A percentile compares a stretch with the other conserved stretches of the same genome.
Evolutionary conservation across 2,888 invertebrate genomes (phyloP).

Genomic region (Eretmocerus hayati): DNA sequence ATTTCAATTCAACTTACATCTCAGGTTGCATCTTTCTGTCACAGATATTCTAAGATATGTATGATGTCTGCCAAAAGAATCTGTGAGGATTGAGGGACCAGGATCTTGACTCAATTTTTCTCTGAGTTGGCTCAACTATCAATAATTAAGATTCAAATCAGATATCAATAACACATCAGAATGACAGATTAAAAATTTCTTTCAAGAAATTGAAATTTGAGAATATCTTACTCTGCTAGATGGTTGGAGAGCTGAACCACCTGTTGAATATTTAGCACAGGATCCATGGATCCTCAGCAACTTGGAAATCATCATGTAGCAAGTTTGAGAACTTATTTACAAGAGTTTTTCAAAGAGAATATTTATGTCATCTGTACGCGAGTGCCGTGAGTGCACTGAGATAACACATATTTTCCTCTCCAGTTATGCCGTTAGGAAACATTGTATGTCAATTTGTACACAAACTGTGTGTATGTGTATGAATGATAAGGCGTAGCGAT

Average conservation of each 20-base stretch:
- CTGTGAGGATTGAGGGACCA: slow-evolving; percentile 52
- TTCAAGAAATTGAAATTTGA: background rate
- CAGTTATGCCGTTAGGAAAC: no score
- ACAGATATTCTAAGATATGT: slow-evolving; percentile 92
- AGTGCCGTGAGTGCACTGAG: no score
- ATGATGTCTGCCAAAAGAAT: slow-evolving; percentile 82
- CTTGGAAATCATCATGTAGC: slow-evolving; percentile 14
- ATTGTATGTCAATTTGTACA: no score
- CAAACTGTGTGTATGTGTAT: no score
- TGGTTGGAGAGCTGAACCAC: slow-evolving; percentile 2
- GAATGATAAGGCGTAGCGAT: no score
- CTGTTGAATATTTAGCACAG: slow-evolving; percentile 8
- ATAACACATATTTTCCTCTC: no score
- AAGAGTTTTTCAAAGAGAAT: no score
- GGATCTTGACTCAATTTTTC: slow-evolving; percentile 27
- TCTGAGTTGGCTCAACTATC: slow-evolving; percentile 37
- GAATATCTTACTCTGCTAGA: slow-evolving; percentile 10
- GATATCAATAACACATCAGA: no score
- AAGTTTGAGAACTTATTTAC: no score
- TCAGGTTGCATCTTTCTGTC: slow-evolving; percentile 91
- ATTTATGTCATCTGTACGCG: no score
- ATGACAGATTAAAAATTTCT: background rate
- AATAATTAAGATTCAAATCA: no score
- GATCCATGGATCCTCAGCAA: background rate
- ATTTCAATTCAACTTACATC: slow-evolving; percentile 58